Conservation (phyloP, 2,888 invertebrate genomes). For the Poecilobothrus nobilitatus region DNA sequence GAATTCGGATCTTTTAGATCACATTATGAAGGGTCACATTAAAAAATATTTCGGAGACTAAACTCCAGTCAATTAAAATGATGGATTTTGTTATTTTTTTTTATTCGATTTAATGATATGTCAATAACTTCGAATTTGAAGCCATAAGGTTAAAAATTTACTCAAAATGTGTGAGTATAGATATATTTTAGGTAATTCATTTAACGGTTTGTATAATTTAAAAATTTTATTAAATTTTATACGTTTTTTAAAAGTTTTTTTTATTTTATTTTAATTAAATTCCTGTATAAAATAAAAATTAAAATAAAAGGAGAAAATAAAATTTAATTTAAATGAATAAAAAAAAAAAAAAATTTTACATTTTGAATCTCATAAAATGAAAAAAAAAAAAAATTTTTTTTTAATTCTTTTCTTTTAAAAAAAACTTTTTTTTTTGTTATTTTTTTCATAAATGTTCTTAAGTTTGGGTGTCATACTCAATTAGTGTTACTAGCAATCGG, state of each 20-base stretch:
- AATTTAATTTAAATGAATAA: too few species aligned
- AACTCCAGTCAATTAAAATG: too few species aligned
- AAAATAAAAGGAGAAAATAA: not conserved
- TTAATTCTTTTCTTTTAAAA: not conserved
- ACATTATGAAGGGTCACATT: too few species aligned
- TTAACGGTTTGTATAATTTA: not conserved
- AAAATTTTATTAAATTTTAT: not conserved
- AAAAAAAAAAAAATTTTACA: not conserved
- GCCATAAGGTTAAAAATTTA: too few species aligned
- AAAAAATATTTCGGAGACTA: too few species aligned
- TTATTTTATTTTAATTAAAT: not conserved
- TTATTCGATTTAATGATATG: too few species aligned
- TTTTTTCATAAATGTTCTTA: conserved; percentile 2
- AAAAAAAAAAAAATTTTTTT: not conserved
- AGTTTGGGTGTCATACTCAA: conserved; percentile 12
- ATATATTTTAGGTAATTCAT: too few species aligned
- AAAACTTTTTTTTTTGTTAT: not conserved
- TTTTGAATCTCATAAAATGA: not conserved
- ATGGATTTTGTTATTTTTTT: too few species aligned
- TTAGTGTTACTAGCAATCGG: conserved; percentile 10
- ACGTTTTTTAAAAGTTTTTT: not conserved
- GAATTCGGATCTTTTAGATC: too few species aligned
- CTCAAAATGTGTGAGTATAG: too few species aligned
- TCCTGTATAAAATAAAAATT: not conserved
- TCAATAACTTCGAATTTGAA: too few species aligned